Evolutionary conservation across 2,888 invertebrate species (phyloP).

Genomic region (Stegophylla sp.): DNA sequence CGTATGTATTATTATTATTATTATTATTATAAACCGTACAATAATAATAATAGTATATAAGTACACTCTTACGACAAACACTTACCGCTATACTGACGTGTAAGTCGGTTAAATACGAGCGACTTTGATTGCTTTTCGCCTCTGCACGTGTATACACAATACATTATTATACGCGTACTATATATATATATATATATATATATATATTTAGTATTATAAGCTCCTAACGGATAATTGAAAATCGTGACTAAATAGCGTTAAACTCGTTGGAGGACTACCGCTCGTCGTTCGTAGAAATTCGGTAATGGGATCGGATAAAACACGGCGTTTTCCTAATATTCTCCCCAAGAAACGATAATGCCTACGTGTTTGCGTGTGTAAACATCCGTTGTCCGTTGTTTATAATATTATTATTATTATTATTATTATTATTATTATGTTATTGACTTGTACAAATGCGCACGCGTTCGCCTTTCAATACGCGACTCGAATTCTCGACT

Average conservation of each 20-base stretch:
- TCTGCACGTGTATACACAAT: no score
- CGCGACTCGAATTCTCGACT: no score
- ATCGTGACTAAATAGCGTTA: conserved; percentile 39
- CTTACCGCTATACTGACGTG: background rate
- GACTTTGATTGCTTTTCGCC: conserved; percentile 32
- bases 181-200: background rate
- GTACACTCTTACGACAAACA: background rate
- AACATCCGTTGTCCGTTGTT: conserved; percentile 16
- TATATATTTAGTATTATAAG: no score
- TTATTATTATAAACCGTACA: background rate
- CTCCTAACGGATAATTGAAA: conserved; percentile 43
- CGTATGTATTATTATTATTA: background rate
- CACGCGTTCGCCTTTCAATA: conserved; percentile 3
- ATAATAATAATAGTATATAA: background rate
- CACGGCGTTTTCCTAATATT: no score
- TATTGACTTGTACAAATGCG: no score
- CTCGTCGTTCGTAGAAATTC: conserved; percentile 22
- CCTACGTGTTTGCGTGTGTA: background rate
- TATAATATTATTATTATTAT: conserved; percentile 20
- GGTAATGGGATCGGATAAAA: conserved; percentile 29
- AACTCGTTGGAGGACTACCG: conserved; percentile 2
- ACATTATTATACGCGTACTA: no score
- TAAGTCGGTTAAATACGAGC: conserved; percentile 13
- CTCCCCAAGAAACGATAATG: conserved; percentile 21
- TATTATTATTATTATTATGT: no score